Evolutionary conservation across 1,140 invertebrate genomes (phyloP).

Genomic region (Scaptomyza montana): DNA sequence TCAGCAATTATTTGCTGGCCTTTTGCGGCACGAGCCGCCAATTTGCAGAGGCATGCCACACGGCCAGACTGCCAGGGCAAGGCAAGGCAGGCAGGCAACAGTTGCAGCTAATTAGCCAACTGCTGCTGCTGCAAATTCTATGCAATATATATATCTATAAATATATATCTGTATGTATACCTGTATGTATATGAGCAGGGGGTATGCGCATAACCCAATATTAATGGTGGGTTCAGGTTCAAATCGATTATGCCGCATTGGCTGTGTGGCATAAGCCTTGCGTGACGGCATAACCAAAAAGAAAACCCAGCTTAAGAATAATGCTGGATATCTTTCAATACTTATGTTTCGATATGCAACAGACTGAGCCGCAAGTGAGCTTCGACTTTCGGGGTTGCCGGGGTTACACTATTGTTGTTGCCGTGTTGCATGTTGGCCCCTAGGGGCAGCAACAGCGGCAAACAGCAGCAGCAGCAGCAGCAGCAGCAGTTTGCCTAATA

Average conservation of each 20-base stretch:
- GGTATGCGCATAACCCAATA: constrained; percentile 28
- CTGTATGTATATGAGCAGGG: background rate
- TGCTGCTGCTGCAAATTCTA: constrained; percentile 67
- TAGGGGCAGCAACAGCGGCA: constrained; percentile 44
- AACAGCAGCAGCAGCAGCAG: background rate
- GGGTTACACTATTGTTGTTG: constrained; percentile 23
- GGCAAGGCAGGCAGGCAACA: constrained; percentile 47
- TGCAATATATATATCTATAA: constrained; percentile 31
- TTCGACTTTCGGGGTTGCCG: background rate
- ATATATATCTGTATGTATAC: too few species aligned
- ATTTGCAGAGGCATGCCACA: constrained; percentile 41
- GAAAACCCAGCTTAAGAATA: background rate
- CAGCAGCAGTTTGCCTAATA: constrained; percentile 45
- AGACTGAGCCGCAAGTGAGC: constrained; percentile 11
- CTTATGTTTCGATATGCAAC: constrained; percentile 12
- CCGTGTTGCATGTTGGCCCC: constrained; percentile 59
- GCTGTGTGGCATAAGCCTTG: constrained; percentile 41
- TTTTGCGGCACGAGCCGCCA: constrained; percentile 72
- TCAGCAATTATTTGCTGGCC: constrained; percentile 61
- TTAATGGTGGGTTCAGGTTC: constrained; percentile 75
- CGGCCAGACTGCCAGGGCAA: background rate
- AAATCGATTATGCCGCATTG: constrained; percentile 65
- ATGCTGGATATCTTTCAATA: constrained; percentile 9
- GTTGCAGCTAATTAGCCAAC: constrained; percentile 80
- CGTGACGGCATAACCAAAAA: constrained; percentile 38